phyloP scores from a whole-genome alignment of 2,888 invertebrate genomes.

The Tipula helvola region DNA sequence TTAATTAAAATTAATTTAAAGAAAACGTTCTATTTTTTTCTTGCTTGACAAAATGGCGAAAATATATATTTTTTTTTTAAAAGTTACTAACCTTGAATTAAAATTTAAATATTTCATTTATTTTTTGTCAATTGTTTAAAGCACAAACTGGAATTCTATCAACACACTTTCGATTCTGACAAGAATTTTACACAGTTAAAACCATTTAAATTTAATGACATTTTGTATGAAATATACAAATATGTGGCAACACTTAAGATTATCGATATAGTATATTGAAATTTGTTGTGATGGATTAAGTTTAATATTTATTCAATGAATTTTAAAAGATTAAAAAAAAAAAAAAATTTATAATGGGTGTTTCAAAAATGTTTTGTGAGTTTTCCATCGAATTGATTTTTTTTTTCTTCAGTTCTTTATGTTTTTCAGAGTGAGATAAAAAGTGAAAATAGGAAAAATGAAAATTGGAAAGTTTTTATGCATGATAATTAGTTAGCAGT shows the following conservation, averaged over 20 bases:
- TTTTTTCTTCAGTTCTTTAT: not conserved
- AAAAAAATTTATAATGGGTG: not conserved
- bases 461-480: not conserved
- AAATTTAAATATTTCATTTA: not conserved
- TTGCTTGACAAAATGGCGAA: not conserved
- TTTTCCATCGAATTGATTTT: not conserved
- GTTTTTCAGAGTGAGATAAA: slow-evolving; percentile 4
- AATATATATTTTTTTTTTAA: not conserved
- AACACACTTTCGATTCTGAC: not conserved
- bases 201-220: not conserved
- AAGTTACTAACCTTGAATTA: not conserved
- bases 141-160: not conserved
- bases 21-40: not conserved
- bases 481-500: not conserved
- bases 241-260: not conserved
- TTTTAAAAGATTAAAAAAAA: not conserved
- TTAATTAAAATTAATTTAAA: not conserved
- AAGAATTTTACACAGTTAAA: not conserved
- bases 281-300: not conserved
- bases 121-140: not conserved
- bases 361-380: not conserved
- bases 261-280: not conserved
- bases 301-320: not conserved
- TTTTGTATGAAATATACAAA: not conserved
- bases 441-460: not conserved